Percentiles rank a stretch among this genome's conserved stretches.
These are phyloP conservation scores for Trissoscelio sp. DNA, from an alignment of 2,888 invertebrate genomes.

Conservation along the genomic window DNA sequence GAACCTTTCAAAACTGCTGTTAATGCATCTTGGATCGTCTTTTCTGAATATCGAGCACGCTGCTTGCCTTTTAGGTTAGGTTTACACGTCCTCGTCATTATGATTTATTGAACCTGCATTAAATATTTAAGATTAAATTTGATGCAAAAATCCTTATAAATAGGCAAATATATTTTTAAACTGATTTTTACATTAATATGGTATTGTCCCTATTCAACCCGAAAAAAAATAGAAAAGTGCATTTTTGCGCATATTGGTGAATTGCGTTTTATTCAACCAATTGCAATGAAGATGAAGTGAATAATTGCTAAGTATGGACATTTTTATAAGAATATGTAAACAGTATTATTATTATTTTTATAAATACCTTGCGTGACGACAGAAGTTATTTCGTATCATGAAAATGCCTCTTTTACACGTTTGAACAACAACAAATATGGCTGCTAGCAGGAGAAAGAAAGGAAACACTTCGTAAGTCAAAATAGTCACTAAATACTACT, in stretches of 20 bases:
- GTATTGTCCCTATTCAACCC: slow-evolving; percentile 12
- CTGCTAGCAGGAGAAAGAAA: background rate
- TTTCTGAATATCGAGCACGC: slow-evolving; percentile 4
- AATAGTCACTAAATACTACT: background rate
- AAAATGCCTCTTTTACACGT: background rate
- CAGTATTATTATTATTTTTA: slow-evolving; percentile 1
- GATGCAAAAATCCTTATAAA: slow-evolving; percentile 3
- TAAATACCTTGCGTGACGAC: background rate
- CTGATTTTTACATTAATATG: slow-evolving; percentile 7
- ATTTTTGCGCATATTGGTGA: background rate
- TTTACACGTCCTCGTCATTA: slow-evolving; percentile 17
- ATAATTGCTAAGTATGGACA: background rate
- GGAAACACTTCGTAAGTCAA: background rate
- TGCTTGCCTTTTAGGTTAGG: slow-evolving; percentile 17
- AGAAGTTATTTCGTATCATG: background rate
- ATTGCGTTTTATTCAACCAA: too few species aligned
- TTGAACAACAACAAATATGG: slow-evolving; percentile 3
- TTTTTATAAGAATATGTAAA: background rate
- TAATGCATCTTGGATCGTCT: background rate
- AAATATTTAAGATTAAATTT: slow-evolving; percentile 12
- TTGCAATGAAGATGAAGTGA: slow-evolving; percentile 6
- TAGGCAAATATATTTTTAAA: slow-evolving; percentile 6
- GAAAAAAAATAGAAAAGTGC: slow-evolving; percentile 5
- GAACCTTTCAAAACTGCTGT: slow-evolving; percentile 6
- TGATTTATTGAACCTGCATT: slow-evolving; percentile 17